Conservation (phyloP, 2,113 vertebrate genomes). For the Coracopsis vasa region DNA sequence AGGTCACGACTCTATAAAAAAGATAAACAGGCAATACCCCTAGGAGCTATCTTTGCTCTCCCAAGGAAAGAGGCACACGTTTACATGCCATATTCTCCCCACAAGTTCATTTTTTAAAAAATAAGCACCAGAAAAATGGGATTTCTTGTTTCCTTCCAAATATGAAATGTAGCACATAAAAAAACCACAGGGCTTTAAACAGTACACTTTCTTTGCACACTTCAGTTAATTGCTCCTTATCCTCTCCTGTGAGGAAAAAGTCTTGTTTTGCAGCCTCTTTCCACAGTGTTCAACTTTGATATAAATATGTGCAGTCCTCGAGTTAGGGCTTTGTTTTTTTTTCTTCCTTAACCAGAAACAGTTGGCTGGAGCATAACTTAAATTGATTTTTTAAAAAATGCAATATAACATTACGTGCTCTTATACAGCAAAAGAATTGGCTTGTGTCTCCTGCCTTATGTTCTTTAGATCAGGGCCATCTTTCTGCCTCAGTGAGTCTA, state of each 20-base stretch:
- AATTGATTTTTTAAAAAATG: neutral
- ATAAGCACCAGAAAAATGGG: neutral
- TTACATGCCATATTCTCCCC: neutral
- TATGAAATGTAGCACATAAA: neutral
- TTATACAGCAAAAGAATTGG: neutral
- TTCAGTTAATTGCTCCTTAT: neutral
- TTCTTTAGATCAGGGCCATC: slow-evolving; percentile 51
- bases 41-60: neutral
- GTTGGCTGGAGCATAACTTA: slow-evolving; percentile 69
- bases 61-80: neutral
- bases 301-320: neutral
- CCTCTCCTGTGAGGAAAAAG: neutral
- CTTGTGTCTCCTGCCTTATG: neutral
- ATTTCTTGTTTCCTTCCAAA: slow-evolving; percentile 2
- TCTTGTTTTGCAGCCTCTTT: slow-evolving; percentile 16
- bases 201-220: neutral
- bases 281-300: neutral
- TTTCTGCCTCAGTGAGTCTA: slow-evolving; percentile 29
- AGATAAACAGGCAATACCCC: neutral
- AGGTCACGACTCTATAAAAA: neutral
- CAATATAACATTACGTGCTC: neutral
- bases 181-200: neutral
- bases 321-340: neutral
- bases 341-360: slow-evolving; percentile 2
- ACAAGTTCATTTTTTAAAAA: neutral